Percentiles rank a stretch among this genome's conserved stretches.
Conservation (phyloP, 92 coral and sea anemone species). For the Heliopora coerulea region DNA sequence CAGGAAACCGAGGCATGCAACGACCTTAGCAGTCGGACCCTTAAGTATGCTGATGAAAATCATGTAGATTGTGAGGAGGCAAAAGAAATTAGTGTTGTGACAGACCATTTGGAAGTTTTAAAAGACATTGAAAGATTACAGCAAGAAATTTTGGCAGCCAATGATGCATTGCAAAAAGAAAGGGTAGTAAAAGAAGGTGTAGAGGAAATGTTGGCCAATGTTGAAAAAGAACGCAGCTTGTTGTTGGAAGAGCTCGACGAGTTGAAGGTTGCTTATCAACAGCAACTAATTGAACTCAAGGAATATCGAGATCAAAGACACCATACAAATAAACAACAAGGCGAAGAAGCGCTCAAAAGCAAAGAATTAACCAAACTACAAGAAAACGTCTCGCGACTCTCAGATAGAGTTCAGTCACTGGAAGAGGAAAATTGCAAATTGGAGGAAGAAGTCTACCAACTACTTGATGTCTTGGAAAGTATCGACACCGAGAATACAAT, state of each 20-base stretch:
- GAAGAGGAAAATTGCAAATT: constrained; percentile 8
- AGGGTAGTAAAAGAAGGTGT: neutral
- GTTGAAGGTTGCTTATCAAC: neutral
- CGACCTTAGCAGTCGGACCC: too few species aligned
- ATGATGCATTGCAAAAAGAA: constrained; percentile 11
- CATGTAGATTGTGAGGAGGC: neutral
- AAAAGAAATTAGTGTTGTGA: neutral
- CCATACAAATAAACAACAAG: constrained; percentile 14
- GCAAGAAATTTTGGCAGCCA: neutral
- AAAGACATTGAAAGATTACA: constrained; percentile 15
- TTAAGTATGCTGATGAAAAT: too few species aligned
- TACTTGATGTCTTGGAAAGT: constrained; percentile 13
- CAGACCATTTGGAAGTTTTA: neutral
- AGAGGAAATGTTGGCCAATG: constrained; percentile 27
- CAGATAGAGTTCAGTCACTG: neutral
- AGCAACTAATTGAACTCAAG: neutral
- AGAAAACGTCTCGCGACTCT: neutral
- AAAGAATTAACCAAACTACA: constrained; percentile 14
- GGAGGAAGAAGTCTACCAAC: constrained; percentile 33
- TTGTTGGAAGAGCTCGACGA: constrained; percentile 20
- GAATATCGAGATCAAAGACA: neutral
- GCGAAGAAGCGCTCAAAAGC: neutral
- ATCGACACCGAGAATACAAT: neutral
- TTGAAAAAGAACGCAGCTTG: constrained; percentile 24
- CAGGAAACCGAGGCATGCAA: neutral